Evolutionary conservation across 1,140 invertebrate species (phyloP).

Genomic region (Drosophila pallidifrons): DNA sequence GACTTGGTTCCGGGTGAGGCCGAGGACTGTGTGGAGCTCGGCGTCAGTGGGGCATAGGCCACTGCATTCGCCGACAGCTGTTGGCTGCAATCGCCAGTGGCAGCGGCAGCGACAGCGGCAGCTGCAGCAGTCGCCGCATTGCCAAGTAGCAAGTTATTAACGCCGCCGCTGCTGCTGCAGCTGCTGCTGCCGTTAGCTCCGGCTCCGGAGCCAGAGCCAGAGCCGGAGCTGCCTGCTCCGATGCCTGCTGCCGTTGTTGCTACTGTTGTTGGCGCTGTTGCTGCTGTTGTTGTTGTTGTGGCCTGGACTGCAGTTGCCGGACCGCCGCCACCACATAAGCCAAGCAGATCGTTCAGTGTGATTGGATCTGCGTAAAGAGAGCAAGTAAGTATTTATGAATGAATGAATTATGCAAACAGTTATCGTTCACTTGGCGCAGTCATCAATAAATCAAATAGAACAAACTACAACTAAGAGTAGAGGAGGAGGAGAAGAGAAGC

Average conservation of each 20-base stretch:
- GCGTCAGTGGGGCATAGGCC: constrained; percentile 75
- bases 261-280: constrained; percentile 37
- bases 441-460: constrained; percentile 77
- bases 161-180: constrained; percentile 51
- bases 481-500: neutral
- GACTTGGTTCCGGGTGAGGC: constrained; percentile 80
- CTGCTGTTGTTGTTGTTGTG: constrained; percentile 32
- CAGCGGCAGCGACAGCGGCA: constrained; percentile 42
- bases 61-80: constrained; percentile 67
- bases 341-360: constrained; percentile 80
- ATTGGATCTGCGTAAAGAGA: constrained; percentile 71
- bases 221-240: constrained; percentile 24
- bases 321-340: constrained; percentile 67
- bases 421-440: constrained; percentile 60
- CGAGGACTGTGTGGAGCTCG: constrained; percentile 82
- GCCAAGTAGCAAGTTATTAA: constrained; percentile 70
- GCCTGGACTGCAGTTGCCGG: constrained; percentile 42
- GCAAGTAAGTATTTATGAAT: constrained; percentile 19
- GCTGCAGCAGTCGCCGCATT: constrained; percentile 53
- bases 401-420: constrained; percentile 61
- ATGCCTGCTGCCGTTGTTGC: constrained; percentile 44
- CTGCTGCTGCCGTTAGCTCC: constrained; percentile 69
- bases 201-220: constrained; percentile 1
- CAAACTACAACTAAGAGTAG: constrained; percentile 9
- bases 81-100: constrained; percentile 67